Evolutionary conservation across 2,113 vertebrate genomes (phyloP).

Genomic region (Pseudonaja textilis): DNA sequence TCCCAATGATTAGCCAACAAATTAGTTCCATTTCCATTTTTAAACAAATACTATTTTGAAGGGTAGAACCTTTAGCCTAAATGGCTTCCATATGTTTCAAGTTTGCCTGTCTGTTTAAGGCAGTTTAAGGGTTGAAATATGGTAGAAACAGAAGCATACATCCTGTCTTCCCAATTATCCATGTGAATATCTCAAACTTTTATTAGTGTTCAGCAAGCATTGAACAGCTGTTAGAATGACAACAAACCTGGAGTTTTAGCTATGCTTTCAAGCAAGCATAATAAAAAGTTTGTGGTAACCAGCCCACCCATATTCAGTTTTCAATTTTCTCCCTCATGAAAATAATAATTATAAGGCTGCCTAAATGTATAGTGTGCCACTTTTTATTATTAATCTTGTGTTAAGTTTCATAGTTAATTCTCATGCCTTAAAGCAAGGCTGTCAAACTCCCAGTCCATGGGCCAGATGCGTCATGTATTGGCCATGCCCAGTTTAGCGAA

Average conservation of each 20-base stretch:
- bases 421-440: background rate
- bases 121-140: background rate
- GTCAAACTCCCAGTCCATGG: no score
- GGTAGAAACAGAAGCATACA: slow-evolving; percentile 7
- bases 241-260: background rate
- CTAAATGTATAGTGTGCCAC: background rate
- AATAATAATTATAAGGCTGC: background rate
- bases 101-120: background rate
- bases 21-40: slow-evolving; percentile 6
- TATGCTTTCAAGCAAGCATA: background rate
- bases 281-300: background rate
- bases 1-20: background rate
- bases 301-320: no score
- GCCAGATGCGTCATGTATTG: no score
- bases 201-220: background rate
- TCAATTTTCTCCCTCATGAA: background rate
- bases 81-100: background rate
- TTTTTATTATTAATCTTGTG: background rate
- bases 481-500: no score
- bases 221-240: background rate
- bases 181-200: background rate
- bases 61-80: slow-evolving; percentile 4
- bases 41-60: background rate
- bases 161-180: background rate
- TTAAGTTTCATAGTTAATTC: background rate